Evolutionary conservation across 2,797 vertebrate genomes (phyloP).

Genomic region (Apodemus agrarius): DNA sequence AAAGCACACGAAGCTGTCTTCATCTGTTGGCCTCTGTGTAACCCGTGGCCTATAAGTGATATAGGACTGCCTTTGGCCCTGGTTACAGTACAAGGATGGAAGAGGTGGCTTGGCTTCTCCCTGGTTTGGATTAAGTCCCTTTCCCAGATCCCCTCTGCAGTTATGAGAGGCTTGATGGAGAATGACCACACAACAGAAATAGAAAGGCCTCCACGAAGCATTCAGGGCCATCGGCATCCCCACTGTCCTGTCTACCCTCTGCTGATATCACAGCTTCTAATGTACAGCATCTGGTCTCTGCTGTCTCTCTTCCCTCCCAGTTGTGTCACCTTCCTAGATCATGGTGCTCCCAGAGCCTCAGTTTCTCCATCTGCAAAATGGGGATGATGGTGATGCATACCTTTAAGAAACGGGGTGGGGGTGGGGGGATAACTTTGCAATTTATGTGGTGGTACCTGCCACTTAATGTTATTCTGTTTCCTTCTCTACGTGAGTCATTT

Average conservation of each 20-base stretch:
- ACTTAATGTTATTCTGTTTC: background rate
- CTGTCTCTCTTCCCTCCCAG: background rate
- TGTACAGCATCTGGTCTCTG: background rate
- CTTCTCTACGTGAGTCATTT: background rate
- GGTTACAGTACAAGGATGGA: background rate
- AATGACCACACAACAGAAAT: background rate
- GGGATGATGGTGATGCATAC: background rate
- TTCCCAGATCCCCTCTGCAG: background rate
- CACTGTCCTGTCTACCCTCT: background rate
- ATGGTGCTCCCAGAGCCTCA: background rate
- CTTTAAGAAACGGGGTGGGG: background rate
- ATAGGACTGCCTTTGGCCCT: too few relatives aligned
- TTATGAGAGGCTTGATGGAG: background rate
- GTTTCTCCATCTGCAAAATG: background rate
- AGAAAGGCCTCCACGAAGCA: background rate
- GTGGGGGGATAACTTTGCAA: background rate
- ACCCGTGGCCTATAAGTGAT: background rate
- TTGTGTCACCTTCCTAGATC: background rate
- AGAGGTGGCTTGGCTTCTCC: background rate
- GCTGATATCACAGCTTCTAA: background rate
- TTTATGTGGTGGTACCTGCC: background rate
- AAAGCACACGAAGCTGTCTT: background rate
- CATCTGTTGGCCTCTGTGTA: background rate
- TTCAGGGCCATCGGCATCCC: background rate
- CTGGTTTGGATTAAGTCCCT: background rate